These are phyloP conservation scores for Drosophila algonquin DNA, from an alignment of 2,888 invertebrate species.

Conservation along the genomic window DNA sequence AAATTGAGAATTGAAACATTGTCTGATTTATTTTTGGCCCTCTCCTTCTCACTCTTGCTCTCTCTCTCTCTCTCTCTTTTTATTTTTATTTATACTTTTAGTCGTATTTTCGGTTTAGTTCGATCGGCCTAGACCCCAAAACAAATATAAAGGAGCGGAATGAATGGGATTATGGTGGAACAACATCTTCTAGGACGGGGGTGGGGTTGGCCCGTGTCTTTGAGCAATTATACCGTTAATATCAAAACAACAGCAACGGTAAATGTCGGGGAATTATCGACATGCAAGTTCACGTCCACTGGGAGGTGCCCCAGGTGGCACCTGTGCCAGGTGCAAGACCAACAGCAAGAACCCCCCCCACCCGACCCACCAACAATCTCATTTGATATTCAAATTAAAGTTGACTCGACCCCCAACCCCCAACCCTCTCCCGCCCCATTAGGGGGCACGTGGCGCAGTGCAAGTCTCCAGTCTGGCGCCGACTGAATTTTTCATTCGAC, in stretches of 20 bases:
- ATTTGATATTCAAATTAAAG: constrained; percentile 74
- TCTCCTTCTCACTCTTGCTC: constrained; percentile 5
- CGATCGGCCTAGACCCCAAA: background rate
- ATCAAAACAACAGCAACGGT: constrained; percentile 6
- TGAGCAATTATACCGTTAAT: constrained; percentile 39
- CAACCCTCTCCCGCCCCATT: background rate
- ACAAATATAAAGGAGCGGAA: background rate
- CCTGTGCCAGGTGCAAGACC: constrained; percentile 21
- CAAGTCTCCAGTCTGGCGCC: constrained; percentile 31
- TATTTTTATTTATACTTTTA: constrained; percentile 3
- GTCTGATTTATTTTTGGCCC: constrained; percentile 8
- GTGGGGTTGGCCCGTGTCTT: constrained; percentile 3
- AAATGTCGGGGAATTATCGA: constrained; percentile 61
- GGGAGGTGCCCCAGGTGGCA: constrained; percentile 1
- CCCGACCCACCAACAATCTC: constrained; percentile 42
- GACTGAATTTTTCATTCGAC: constrained; percentile 24
- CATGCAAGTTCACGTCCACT: constrained; percentile 72
- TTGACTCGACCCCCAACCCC: constrained; percentile 32
- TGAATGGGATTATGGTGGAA: background rate
- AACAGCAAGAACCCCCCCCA: background rate
- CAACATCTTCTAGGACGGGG: background rate
- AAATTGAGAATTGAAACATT: constrained; percentile 19
- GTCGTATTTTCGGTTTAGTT: constrained; percentile 3
- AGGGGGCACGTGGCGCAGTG: constrained; percentile 48
- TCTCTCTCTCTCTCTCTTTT: constrained; percentile 17